A percentile compares a stretch with the other conserved stretches of the same genome.
Evolutionary conservation across 1,140 invertebrate species (phyloP).

Genomic region (Drosophila kohkoa): DNA sequence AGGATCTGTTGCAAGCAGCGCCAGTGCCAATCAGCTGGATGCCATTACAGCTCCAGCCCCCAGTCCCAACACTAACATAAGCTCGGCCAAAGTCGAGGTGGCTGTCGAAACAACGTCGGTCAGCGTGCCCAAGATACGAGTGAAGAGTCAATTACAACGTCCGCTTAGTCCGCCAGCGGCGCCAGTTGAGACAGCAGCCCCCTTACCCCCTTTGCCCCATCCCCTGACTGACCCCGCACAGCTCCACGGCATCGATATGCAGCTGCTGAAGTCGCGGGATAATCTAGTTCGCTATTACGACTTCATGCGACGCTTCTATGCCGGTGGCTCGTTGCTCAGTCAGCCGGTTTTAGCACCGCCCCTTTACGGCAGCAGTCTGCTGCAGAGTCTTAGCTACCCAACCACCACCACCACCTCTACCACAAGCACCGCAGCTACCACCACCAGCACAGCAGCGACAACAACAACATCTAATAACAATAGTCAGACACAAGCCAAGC

Average conservation of each 20-base stretch:
- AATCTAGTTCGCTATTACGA: slow-evolving; percentile 80
- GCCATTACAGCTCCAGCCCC: slow-evolving; percentile 16
- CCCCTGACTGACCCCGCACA: slow-evolving; percentile 3
- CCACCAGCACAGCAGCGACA: slow-evolving; percentile 14
- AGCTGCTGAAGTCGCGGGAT: slow-evolving; percentile 75
- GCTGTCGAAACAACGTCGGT: slow-evolving; percentile 38
- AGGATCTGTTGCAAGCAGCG: slow-evolving; percentile 35
- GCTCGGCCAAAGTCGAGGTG: slow-evolving; percentile 18
- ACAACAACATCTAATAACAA: background rate
- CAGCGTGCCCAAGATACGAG: slow-evolving; percentile 75
- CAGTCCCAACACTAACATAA: slow-evolving; percentile 8
- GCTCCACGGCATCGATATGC: slow-evolving; percentile 56
- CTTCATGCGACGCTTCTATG: slow-evolving; percentile 80
- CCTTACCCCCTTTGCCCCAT: slow-evolving; percentile 6
- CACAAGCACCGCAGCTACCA: background rate
- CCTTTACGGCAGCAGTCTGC: slow-evolving; percentile 71
- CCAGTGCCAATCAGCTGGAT: slow-evolving; percentile 54
- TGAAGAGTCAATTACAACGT: slow-evolving; percentile 75
- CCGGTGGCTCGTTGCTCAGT: slow-evolving; percentile 52
- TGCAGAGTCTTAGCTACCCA: slow-evolving; percentile 73
- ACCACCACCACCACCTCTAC: slow-evolving; percentile 45
- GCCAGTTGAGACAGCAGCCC: background rate
- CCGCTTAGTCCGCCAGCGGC: slow-evolving; percentile 64
- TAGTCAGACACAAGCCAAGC: slow-evolving; percentile 8
- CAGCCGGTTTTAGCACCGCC: slow-evolving; percentile 79